Conservation (phyloP, 2,797 vertebrate species). For the Kryptolebias ocellatus region DNA sequence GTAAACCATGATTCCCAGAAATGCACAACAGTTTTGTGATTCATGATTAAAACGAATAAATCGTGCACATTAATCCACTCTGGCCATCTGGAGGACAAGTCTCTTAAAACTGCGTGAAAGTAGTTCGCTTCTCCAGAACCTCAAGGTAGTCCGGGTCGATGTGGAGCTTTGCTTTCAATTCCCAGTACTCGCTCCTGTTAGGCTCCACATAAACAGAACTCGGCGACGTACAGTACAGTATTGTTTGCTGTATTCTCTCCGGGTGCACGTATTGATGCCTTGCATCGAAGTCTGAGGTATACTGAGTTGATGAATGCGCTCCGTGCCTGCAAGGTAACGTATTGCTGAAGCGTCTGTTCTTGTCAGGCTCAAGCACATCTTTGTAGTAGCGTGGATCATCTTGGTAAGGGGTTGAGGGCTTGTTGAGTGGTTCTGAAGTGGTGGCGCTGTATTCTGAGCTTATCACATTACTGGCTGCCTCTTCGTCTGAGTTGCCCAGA, state of each 20-base stretch:
- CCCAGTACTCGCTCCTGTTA: conserved; percentile 96
- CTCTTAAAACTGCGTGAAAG: conserved; percentile 95
- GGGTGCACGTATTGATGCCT: conserved; percentile 90
- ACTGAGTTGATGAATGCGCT: conserved; percentile 85
- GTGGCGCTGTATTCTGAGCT: conserved; percentile 90
- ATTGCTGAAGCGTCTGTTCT: conserved; percentile 84
- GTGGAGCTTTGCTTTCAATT: conserved; percentile 97
- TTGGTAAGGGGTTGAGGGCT: conserved; percentile 84
- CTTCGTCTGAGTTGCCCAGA: conserved; percentile 84
- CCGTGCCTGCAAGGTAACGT: conserved; percentile 90
- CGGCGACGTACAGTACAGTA: conserved; percentile 91
- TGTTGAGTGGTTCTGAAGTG: conserved; percentile 90
- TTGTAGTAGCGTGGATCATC: conserved; percentile 91
- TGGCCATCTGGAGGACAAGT: conserved; percentile 12
- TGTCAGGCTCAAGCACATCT: conserved; percentile 89
- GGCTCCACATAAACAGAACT: conserved; percentile 94
- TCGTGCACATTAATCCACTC: conserved; percentile 17
- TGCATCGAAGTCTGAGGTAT: conserved; percentile 90
- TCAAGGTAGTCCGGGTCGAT: conserved; percentile 99
- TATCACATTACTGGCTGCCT: conserved; percentile 83
- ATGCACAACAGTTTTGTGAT: conserved; percentile 24
- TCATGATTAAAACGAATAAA: conserved; percentile 44
- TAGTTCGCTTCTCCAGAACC: conserved; percentile 98
- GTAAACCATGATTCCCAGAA: conserved; percentile 40
- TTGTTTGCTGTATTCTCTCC: conserved; percentile 91